Evolutionary conservation across 2,113 vertebrate species (phyloP), one percentile per base, ranked within the genome.

Genomic region (Hippocampus zosterae): DNA sequence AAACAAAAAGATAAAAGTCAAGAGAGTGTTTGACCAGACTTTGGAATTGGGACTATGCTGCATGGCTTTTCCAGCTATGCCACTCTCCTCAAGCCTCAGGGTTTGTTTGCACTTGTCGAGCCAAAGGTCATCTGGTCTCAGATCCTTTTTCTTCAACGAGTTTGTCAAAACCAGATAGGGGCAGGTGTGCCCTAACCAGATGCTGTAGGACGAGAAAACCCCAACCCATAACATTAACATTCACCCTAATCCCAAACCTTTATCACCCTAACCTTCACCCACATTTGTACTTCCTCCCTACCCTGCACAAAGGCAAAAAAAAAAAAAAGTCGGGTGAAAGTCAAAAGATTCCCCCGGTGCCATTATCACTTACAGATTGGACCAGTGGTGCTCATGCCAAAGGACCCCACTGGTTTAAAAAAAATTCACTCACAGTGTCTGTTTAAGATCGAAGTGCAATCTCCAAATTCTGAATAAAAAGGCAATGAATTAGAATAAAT

Each of bases 401-500:
- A 37, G 33, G 33, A 5, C 33, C 33, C 33, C 33, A 37, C 33
- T 37, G 33, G 5, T 37, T 37, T 13, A 15, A 48, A 53, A 53
- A 8, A 53, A 23, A 3, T 55, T 23, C 52, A n/a, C 52, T 55
- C 5, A 6, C 33, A 33, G 5, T 50, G 6, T 18, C 18, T 15
- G 13, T 16, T 50, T 21, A 21, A 18, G 16, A 19, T 18, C 6
- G 48, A 6, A 50, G 9, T 48, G 13, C 15, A 15, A 18, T 48
- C 46, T 15, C 3, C 46, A 18, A 18, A 50, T 18, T 50, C 46
- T 19, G 46, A 16, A 50, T 50, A 50, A 18, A 15, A 50, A 50
- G 46, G 6, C 16, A 19, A 50, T 50, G 46, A 50, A 18, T 16
- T 19, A 7, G 82, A 61, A 67, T 61, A 77, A 87, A 82, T 81